phyloP scores from a whole-genome alignment of 2,797 vertebrate species.

The Lagocephalus sceleratus region DNA sequence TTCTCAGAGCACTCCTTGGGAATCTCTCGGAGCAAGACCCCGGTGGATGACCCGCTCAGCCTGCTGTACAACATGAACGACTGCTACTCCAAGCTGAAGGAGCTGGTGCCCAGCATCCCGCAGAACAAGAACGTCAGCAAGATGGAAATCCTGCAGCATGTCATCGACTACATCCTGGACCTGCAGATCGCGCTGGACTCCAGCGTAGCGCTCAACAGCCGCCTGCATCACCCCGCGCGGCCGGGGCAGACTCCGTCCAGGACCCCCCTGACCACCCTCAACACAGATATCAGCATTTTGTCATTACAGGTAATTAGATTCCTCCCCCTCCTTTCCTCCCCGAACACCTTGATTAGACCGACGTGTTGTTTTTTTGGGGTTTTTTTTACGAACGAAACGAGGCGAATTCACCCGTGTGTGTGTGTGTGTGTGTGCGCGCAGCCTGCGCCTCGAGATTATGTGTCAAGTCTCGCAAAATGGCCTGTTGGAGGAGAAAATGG shows the following conservation, averaged over 20 bases:
- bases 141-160: slow-evolving; percentile 99
- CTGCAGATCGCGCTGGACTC: slow-evolving; percentile 98
- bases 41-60: slow-evolving; percentile 93
- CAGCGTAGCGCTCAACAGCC: slow-evolving; percentile 84
- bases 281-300: slow-evolving; percentile 97
- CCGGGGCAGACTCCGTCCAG: slow-evolving; percentile 79
- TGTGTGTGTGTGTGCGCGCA: slow-evolving; percentile 52
- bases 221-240: slow-evolving; percentile 83
- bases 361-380: too few species aligned
- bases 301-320: slow-evolving; percentile 89
- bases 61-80: slow-evolving; percentile 99
- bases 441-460: slow-evolving; percentile 44
- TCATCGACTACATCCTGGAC: slow-evolving; percentile 99
- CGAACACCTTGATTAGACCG: too few species aligned
- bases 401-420: slow-evolving; percentile 18
- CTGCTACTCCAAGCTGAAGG: slow-evolving; percentile 98
- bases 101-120: slow-evolving; percentile 98
- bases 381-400: background rate
- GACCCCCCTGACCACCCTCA: slow-evolving; percentile 92
- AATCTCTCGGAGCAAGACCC: slow-evolving; percentile 94
- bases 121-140: slow-evolving; percentile 98
- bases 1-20: slow-evolving; percentile 90
- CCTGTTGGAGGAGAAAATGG: slow-evolving; percentile 49
- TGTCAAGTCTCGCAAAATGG: slow-evolving; percentile 60
- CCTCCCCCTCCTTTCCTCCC: background rate